Percentiles rank a stretch among this genome's conserved stretches.
Evolutionary conservation across 2,797 vertebrate genomes (phyloP).

Genomic region (Acomys russatus): DNA sequence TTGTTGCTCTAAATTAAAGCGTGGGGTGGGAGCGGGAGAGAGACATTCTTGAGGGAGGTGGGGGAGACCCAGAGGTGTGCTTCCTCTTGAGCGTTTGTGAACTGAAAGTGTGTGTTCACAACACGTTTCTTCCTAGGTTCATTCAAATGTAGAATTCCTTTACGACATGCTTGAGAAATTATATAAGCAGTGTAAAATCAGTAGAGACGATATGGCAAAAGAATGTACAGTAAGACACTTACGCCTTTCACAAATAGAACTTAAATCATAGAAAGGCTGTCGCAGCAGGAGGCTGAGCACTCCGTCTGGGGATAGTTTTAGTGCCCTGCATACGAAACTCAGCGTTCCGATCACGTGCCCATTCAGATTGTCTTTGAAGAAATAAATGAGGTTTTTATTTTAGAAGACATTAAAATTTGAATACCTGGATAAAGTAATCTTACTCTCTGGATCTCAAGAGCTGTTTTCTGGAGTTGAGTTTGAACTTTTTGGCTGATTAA

Average conservation of each 20-base stretch:
- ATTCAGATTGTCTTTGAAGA: constrained; percentile 62
- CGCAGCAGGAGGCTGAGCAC: constrained; percentile 55
- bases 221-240: constrained; percentile 52
- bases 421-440: constrained; percentile 36
- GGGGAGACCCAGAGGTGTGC: neutral
- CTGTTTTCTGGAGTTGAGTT: constrained; percentile 52
- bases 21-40: constrained; percentile 40
- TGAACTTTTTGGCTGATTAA: constrained; percentile 27
- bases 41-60: neutral
- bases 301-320: constrained; percentile 6
- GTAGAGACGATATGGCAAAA: constrained; percentile 63
- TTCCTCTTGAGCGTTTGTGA: constrained; percentile 26
- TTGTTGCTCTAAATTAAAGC: constrained; percentile 78
- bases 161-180: constrained; percentile 71
- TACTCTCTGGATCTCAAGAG: constrained; percentile 24
- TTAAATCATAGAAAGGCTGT: constrained; percentile 61
- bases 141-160: constrained; percentile 68
- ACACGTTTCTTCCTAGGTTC: constrained; percentile 64
- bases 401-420: constrained; percentile 68
- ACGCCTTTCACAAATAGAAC: constrained; percentile 51
- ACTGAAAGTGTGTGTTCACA: constrained; percentile 65
- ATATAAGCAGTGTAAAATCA: constrained; percentile 71
- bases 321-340: constrained; percentile 44
- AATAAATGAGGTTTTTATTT: constrained; percentile 63
- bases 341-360: constrained; percentile 24